A percentile compares a stretch with the other conserved stretches of the same genome.
Conservation (phyloP, 2,888 invertebrate genomes). For the Chymomyza amoena region DNA sequence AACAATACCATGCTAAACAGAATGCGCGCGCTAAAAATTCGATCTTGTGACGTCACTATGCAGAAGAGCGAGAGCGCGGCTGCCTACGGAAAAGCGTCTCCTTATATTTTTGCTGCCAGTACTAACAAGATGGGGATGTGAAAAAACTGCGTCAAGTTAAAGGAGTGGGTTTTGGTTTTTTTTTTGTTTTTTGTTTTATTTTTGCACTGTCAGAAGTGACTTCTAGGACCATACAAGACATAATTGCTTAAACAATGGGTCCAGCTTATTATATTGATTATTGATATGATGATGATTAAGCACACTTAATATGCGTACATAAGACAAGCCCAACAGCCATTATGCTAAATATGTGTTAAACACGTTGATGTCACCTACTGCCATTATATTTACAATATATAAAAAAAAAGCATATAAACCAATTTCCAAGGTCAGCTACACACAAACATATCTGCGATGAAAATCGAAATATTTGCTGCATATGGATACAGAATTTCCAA, state of each 20-base stretch:
- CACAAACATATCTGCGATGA: background rate
- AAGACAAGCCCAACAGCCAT: background rate
- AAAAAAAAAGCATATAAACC: conserved; percentile 1
- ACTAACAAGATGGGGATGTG: background rate
- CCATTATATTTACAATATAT: background rate
- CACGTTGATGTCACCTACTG: background rate
- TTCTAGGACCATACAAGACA: background rate
- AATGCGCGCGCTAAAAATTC: no score
- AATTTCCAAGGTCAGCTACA: conserved; percentile 43
- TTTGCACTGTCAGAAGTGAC: background rate
- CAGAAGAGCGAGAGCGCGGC: no score
- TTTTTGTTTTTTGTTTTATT: background rate
- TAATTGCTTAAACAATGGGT: background rate
- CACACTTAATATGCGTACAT: background rate
- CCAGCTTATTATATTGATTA: background rate
- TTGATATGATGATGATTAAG: background rate
- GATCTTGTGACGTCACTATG: no score
- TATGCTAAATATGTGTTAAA: background rate
- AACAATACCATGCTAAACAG: no score
- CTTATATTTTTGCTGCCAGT: no score
- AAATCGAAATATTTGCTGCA: background rate
- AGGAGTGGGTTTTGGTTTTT: background rate
- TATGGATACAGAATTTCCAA: conserved; percentile 22
- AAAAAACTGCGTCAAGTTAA: background rate
- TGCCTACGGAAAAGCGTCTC: no score